Conservation (phyloP, 2,888 invertebrate species). For the Tenthredo amoena region DNA sequence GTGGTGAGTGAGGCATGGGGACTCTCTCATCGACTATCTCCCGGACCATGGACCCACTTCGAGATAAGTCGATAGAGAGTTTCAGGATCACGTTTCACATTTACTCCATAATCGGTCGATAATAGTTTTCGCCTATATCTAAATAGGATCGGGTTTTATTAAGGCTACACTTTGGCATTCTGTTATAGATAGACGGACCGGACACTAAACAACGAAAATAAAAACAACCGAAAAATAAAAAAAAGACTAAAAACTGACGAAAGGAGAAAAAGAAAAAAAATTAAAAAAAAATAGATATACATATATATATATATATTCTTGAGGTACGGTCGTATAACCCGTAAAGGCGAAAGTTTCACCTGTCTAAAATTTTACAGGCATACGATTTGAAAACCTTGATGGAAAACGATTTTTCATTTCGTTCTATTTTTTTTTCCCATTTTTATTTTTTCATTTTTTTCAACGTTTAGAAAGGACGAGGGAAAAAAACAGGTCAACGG, state of each 20-base stretch:
- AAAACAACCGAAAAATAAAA: neutral
- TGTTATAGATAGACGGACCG: neutral
- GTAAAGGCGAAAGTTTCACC: too few species aligned
- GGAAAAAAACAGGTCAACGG: neutral
- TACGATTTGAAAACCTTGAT: neutral
- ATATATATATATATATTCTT: too few species aligned
- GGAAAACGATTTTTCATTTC: neutral
- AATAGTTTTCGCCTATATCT: conserved; percentile 25
- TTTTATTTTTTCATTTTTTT: neutral
- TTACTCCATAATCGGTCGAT: conserved; percentile 44
- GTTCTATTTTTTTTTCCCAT: too few species aligned
- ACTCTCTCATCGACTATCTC: conserved; percentile 31
- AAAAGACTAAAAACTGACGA: neutral
- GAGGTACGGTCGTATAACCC: too few species aligned
- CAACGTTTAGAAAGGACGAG: neutral
- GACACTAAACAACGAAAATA: neutral
- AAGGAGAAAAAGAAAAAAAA: neutral
- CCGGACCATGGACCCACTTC: conserved; percentile 5
- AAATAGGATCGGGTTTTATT: neutral
- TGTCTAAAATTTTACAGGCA: too few species aligned
- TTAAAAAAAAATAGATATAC: neutral
- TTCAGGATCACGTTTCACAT: conserved; percentile 48
- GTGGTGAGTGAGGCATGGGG: neutral
- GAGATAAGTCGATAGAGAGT: conserved; percentile 37
- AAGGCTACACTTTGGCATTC: neutral